Evolutionary conservation across 2,797 vertebrate species (phyloP).

Genomic region (Agapornis canus): DNA sequence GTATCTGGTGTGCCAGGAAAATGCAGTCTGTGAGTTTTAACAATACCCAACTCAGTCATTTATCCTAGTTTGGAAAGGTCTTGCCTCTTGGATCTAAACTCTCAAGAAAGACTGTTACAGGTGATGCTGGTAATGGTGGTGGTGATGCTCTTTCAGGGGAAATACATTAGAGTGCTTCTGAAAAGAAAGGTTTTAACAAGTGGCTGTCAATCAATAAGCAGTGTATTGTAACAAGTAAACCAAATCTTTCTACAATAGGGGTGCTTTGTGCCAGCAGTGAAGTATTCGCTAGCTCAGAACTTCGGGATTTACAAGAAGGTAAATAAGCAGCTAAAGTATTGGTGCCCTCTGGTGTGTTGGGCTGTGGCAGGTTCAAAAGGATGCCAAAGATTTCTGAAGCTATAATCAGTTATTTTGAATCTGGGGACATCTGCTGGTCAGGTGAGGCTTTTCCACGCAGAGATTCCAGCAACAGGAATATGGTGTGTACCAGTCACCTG

Average conservation of each 20-base stretch:
- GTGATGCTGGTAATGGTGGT: background rate
- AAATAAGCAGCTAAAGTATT: background rate
- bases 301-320: background rate
- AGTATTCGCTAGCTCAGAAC: background rate
- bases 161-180: background rate
- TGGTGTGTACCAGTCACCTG: background rate
- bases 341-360: background rate
- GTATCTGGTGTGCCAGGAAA: background rate
- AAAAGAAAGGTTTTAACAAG: background rate
- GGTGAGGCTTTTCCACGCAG: background rate
- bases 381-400: background rate
- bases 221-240: background rate
- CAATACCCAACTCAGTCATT: background rate
- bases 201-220: background rate
- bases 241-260: background rate
- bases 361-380: background rate
- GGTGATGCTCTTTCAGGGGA: background rate
- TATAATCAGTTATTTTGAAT: background rate
- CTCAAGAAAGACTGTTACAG: background rate
- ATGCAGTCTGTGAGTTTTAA: background rate
- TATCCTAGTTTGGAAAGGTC: background rate
- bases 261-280: background rate
- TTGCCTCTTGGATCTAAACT: background rate
- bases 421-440: slow-evolving; percentile 48
- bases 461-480: background rate